phyloP scores from a whole-genome alignment of 2,113 vertebrate species.

The Hydrolagus affinis region DNA sequence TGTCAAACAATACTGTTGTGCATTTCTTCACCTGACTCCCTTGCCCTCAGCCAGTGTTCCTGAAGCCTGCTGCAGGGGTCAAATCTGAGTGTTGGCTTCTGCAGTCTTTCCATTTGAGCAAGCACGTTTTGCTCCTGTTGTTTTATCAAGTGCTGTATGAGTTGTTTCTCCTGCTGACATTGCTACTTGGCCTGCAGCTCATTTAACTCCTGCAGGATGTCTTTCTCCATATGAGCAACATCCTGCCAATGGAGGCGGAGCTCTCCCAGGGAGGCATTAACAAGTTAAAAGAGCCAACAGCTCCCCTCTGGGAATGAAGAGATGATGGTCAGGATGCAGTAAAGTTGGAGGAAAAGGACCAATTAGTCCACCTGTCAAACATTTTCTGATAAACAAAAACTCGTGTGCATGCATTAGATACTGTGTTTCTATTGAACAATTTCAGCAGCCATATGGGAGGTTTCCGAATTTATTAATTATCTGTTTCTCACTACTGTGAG shows the following conservation, averaged over 20 bases:
- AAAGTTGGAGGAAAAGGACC: background rate
- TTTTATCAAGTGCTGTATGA: background rate
- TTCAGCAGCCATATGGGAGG: background rate
- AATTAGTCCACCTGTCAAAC: slow-evolving; percentile 11
- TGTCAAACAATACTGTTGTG: background rate
- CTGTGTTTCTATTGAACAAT: background rate
- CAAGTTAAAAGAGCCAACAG: background rate
- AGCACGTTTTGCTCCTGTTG: background rate
- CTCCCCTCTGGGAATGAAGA: background rate
- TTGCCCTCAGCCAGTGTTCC: background rate
- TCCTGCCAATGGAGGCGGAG: background rate
- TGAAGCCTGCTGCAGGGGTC: background rate
- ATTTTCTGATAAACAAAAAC: background rate
- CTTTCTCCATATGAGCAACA: background rate
- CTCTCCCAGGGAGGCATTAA: background rate
- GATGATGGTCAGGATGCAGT: background rate
- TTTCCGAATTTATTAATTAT: background rate
- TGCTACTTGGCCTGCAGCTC: slow-evolving; percentile 9
- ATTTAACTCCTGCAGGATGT: background rate
- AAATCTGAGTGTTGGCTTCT: background rate
- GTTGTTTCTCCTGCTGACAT: background rate
- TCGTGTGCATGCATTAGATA: background rate
- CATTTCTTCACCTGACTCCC: too few species aligned
- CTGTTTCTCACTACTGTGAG: background rate
- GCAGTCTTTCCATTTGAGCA: background rate